phyloP scores from a whole-genome alignment of 2,113 vertebrate species.

The Emydocephalus ijimae region DNA sequence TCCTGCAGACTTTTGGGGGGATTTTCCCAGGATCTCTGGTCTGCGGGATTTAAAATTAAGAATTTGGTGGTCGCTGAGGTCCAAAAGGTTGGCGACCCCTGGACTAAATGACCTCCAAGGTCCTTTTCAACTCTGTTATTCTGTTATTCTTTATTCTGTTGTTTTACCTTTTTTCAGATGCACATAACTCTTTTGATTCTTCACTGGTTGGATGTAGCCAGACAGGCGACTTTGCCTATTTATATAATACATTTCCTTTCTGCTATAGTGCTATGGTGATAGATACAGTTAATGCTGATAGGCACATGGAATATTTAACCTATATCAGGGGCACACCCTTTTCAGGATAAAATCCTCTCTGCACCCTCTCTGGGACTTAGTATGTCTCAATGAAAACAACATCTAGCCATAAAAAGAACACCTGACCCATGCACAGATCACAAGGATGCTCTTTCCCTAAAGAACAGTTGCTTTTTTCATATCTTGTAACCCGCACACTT shows the following conservation, averaged over 20 bases:
- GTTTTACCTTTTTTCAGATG: background rate
- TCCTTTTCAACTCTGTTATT: background rate
- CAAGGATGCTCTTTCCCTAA: background rate
- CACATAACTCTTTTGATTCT: background rate
- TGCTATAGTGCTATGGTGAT: background rate
- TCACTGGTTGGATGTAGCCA: background rate
- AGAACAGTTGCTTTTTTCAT: background rate
- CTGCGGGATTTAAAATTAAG: too few species aligned
- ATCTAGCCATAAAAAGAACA: background rate
- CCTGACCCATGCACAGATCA: background rate
- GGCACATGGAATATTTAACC: background rate
- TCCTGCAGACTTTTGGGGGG: too few species aligned
- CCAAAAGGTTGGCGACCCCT: background rate
- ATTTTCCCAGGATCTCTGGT: too few species aligned
- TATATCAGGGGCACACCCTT: background rate
- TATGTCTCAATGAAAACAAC: background rate
- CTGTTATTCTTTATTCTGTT: background rate
- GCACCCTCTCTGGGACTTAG: background rate
- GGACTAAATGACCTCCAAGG: background rate
- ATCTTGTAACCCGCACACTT: background rate
- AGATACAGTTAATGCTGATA: background rate
- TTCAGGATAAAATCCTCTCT: background rate
- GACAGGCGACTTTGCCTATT: background rate
- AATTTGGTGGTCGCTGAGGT: too few species aligned
- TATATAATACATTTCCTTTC: background rate